These are phyloP conservation scores for Mus minutoides DNA, from an alignment of 2,797 vertebrate genomes.

Conservation along the genomic window DNA sequence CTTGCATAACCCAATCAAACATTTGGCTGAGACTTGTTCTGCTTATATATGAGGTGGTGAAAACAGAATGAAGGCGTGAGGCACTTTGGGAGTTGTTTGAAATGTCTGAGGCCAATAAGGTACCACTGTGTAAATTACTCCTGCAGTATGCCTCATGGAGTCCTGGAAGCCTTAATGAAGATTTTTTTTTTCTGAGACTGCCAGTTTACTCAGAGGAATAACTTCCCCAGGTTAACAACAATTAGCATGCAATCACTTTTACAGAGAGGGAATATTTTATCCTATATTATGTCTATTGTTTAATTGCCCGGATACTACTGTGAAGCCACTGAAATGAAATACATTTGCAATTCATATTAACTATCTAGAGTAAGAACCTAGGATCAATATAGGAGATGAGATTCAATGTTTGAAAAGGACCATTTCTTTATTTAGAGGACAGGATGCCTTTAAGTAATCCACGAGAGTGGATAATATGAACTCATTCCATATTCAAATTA, in stretches of 20 bases:
- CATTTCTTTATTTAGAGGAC: slow-evolving; percentile 23
- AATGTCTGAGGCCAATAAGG: slow-evolving; percentile 69
- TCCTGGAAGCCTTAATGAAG: slow-evolving; percentile 56
- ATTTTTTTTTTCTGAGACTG: slow-evolving; percentile 58
- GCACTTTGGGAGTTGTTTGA: slow-evolving; percentile 66
- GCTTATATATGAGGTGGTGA: slow-evolving; percentile 69
- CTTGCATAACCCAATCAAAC: slow-evolving; percentile 55
- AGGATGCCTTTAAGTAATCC: slow-evolving; percentile 26
- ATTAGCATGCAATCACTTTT: slow-evolving; percentile 48
- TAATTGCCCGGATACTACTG: slow-evolving; percentile 34
- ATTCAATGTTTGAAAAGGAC: slow-evolving; percentile 43
- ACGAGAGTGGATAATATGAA: slow-evolving; percentile 51
- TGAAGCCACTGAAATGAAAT: slow-evolving; percentile 51
- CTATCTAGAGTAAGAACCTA: slow-evolving; percentile 10
- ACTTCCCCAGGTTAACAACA: slow-evolving; percentile 59
- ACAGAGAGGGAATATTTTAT: slow-evolving; percentile 60
- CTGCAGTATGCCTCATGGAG: slow-evolving; percentile 34
- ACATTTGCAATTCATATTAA: slow-evolving; percentile 52
- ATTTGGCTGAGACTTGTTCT: slow-evolving; percentile 61
- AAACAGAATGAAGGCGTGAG: slow-evolving; percentile 71
- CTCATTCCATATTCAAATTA: slow-evolving; percentile 51
- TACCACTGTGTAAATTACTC: slow-evolving; percentile 56
- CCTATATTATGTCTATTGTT: slow-evolving; percentile 33
- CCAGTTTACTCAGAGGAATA: slow-evolving; percentile 64
- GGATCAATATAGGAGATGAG: neutral